Base-by-base conservation (phyloP, 2,113 vertebrate species). In the Perca flavescens region DNA sequence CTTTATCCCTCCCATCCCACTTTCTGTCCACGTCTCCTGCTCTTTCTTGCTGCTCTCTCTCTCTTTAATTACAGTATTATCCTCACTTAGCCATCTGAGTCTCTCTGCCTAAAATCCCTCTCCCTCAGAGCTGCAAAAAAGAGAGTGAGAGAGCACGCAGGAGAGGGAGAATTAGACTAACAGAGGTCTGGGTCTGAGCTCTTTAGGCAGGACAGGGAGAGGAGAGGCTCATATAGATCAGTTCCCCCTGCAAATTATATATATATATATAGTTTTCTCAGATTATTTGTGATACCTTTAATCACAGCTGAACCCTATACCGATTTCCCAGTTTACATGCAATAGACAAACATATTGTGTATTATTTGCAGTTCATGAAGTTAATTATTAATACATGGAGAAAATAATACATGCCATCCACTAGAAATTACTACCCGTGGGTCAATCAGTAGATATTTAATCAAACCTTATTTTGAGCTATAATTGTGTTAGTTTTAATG, bases 1-100 rank as follows among this genome's bases (percentile, higher is more conserved):
- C 71, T 84, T 64, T 74, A 77, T 85, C 70, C 72, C 63, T 50
- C 36, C 54, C 43, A 67, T 83, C 61, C 57, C 50, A 81, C 74
- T 68, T 78, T 83, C 66, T 63, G 64, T 80, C 75, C 40, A 21
- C 81, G 73, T 78, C 71, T 52, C 46, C 36, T 47, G 71, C 74
- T 78, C 71, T 46, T 60, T 81, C 63, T 84, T n/a, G 34, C 56
- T 70, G 14, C 70, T 68, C 70, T 36, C 74, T 80, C 68, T 82
- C 68, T 86, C 84, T 91, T 88, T 91, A 89, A 89, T 88, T 64
- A 77, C 74, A 89, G 82, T 68, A 91, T 90, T 85, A 91, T 90
- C 86, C 83, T 86, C 85, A 82, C 86, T 88, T 89, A 86, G 74
- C 68, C 73, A 86, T 80, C 79, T 64, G 78, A 89, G 86, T 80